A percentile compares a stretch with the other conserved stretches of the same genome.
phyloP scores from a whole-genome alignment of 2,797 vertebrate genomes.

The Channallabes apus region DNA sequence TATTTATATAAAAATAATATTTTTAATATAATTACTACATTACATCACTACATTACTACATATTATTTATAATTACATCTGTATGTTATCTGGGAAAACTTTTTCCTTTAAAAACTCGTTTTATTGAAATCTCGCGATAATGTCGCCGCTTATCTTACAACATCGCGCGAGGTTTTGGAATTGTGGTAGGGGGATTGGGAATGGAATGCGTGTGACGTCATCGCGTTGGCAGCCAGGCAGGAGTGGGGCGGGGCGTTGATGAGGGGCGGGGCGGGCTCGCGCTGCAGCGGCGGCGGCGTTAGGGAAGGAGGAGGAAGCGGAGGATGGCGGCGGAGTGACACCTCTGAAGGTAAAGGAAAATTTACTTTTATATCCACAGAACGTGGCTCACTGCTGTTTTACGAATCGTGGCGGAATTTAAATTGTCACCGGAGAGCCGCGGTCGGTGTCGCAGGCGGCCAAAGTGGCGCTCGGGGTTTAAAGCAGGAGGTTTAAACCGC shows the following conservation, averaged over 20 bases:
- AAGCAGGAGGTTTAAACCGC: constrained; percentile 61
- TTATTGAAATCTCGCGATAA: not conserved
- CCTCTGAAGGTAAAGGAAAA: constrained; percentile 81
- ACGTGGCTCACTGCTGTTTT: constrained; percentile 5
- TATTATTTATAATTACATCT: too few relatives aligned
- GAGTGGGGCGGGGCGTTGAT: constrained; percentile 56
- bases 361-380: constrained; percentile 57
- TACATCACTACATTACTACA: too few relatives aligned
- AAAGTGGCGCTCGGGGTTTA: not conserved
- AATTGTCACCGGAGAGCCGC: not conserved
- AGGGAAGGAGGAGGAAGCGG: constrained; percentile 76
- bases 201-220: constrained; percentile 4
- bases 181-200: not conserved
- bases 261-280: constrained; percentile 59
- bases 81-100: too few relatives aligned
- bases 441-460: not conserved
- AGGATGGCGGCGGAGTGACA: constrained; percentile 82
- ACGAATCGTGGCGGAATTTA: not conserved
- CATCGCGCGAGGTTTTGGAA: not conserved
- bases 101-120: too few relatives aligned
- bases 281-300: constrained; percentile 67
- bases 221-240: constrained; percentile 62
- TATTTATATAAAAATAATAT: too few relatives aligned
- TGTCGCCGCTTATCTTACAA: not conserved
- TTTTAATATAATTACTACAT: too few relatives aligned